phyloP scores from a whole-genome alignment of 2,797 vertebrate genomes.

The Chiroxiphia lanceolata region DNA sequence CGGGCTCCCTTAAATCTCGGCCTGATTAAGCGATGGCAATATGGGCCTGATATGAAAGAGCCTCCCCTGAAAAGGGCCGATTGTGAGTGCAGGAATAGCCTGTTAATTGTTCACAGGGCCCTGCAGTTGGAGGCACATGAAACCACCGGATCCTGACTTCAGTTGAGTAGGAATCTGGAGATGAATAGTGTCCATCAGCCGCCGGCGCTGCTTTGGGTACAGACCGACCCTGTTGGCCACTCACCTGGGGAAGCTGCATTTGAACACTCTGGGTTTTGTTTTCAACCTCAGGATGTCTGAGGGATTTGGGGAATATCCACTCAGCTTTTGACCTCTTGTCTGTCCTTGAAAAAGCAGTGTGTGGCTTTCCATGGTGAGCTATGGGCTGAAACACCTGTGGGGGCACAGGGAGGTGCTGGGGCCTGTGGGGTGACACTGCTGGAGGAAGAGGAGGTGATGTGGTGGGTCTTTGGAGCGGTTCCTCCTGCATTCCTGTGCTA shows the following conservation, averaged over 20 bases:
- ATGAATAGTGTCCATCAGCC: neutral
- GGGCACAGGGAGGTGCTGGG: neutral
- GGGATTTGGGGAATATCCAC: neutral
- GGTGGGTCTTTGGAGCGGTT: neutral
- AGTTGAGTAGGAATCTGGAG: neutral
- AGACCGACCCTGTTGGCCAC: neutral
- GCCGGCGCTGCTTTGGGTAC: neutral
- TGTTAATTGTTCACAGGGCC: neutral
- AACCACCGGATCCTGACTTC: neutral
- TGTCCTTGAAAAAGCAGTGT: neutral
- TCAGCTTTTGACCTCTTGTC: neutral
- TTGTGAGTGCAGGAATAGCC: conserved; percentile 22
- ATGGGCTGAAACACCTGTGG: neutral
- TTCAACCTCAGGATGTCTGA: neutral
- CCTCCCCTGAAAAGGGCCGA: neutral
- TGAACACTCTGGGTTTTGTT: neutral
- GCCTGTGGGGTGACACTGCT: neutral
- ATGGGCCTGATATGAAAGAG: conserved; percentile 21
- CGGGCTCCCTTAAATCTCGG: conserved; percentile 33
- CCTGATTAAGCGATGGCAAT: conserved; percentile 46
- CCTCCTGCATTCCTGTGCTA: neutral
- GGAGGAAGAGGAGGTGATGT: neutral
- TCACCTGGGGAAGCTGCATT: neutral
- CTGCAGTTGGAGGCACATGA: neutral
- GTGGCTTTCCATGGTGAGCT: neutral